phyloP scores from a whole-genome alignment of 2,113 vertebrate genomes.

The Ophiodon elongatus region DNA sequence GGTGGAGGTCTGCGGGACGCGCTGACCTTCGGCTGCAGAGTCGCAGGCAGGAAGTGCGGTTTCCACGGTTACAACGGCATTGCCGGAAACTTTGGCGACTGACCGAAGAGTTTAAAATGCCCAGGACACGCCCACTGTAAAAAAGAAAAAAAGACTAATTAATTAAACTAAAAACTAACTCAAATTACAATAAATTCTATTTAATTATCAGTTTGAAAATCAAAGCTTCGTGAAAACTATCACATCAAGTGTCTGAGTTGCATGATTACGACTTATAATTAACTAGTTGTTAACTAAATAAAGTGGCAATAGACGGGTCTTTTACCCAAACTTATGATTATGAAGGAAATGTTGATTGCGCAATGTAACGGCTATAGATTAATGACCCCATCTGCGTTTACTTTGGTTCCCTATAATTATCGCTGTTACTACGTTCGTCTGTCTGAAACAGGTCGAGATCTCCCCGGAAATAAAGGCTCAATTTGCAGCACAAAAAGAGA shows the following conservation, averaged over 20 bases:
- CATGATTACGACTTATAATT: too few relatives aligned
- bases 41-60: conserved; percentile 74
- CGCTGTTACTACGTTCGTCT: too few relatives aligned
- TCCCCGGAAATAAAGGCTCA: background rate
- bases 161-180: too few relatives aligned
- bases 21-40: conserved; percentile 69
- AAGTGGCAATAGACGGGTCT: too few relatives aligned
- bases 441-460: too few relatives aligned
- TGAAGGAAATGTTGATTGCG: too few relatives aligned
- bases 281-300: too few relatives aligned
- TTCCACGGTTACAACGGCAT: conserved; percentile 75
- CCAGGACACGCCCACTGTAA: too few relatives aligned
- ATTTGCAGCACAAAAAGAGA: background rate
- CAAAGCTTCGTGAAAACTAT: too few relatives aligned
- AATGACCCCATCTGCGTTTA: background rate
- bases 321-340: too few relatives aligned
- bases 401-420: background rate
- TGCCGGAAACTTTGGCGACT: background rate
- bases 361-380: background rate
- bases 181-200: background rate
- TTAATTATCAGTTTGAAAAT: background rate
- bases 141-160: too few relatives aligned
- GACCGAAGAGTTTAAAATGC: background rate
- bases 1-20: conserved; percentile 67
- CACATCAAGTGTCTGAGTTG: too few relatives aligned